Evolutionary conservation across 2,797 vertebrate species (phyloP).

Genomic region (Smutsia gigantea): DNA sequence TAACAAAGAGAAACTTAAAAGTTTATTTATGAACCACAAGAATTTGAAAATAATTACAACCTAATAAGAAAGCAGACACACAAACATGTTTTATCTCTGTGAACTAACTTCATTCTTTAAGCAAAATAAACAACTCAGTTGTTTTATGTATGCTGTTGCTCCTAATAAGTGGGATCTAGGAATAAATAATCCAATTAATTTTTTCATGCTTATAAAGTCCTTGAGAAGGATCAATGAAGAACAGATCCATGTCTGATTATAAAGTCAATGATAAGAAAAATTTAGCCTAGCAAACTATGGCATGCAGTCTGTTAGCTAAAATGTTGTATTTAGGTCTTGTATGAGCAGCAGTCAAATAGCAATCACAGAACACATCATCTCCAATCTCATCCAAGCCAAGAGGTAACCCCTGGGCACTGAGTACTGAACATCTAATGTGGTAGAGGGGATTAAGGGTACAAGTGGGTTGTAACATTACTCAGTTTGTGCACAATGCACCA

Average conservation of each 20-base stretch:
- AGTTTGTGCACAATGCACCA: background rate
- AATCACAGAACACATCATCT: background rate
- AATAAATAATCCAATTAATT: conserved; percentile 27
- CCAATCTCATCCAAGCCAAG: background rate
- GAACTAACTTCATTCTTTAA: conserved; percentile 19
- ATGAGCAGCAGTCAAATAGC: background rate
- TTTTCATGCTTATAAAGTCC: background rate
- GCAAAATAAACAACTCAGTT: background rate
- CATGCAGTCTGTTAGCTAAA: background rate
- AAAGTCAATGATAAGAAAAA: conserved; percentile 59
- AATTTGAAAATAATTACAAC: background rate
- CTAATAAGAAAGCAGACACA: background rate
- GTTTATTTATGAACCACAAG: background rate
- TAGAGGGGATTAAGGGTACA: background rate
- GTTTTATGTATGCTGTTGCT: background rate
- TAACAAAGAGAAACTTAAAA: background rate
- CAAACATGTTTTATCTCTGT: background rate
- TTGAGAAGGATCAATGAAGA: background rate
- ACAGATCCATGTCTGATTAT: background rate
- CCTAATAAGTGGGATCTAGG: background rate
- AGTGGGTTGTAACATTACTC: background rate
- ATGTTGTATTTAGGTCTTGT: background rate
- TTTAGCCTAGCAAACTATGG: background rate
- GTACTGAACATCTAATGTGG: background rate
- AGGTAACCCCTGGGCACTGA: background rate